Evolutionary conservation across 35 echinoderm and acorn worm species (phyloP).

Genomic region (Patiria miniata): DNA sequence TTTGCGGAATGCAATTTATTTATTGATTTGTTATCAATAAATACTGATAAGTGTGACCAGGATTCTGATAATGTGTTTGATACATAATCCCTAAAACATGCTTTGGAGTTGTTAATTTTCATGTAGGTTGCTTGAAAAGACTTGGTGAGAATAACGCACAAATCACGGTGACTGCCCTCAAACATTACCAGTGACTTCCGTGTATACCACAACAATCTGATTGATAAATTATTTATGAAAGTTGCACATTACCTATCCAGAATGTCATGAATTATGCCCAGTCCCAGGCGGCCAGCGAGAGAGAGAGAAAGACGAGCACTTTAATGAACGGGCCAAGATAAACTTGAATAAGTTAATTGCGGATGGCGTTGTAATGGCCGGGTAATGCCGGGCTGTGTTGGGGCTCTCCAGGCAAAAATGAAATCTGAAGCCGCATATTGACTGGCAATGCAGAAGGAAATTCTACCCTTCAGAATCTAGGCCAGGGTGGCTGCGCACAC

Average conservation of each 20-base stretch:
- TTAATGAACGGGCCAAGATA: slow-evolving; percentile 10
- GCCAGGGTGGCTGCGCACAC: neutral
- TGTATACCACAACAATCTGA: no score
- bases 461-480: slow-evolving; percentile 19
- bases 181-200: neutral
- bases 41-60: no score
- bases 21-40: no score
- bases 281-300: no score
- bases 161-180: no score
- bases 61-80: no score
- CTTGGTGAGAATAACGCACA: no score
- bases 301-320: no score
- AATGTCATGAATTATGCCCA: neutral
- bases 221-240: slow-evolving; percentile 14
- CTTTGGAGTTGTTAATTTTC: no score
- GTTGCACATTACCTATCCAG: neutral
- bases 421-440: slow-evolving; percentile 13
- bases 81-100: no score
- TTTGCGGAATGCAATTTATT: no score
- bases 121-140: no score
- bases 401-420: slow-evolving; percentile 12
- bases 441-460: slow-evolving; percentile 22
- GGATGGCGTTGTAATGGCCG: slow-evolving; percentile 24
- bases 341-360: slow-evolving; percentile 30
- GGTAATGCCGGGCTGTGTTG: slow-evolving; percentile 12